Conservation (phyloP, 2,888 invertebrate genomes). For the Cantharis rufa region DNA sequence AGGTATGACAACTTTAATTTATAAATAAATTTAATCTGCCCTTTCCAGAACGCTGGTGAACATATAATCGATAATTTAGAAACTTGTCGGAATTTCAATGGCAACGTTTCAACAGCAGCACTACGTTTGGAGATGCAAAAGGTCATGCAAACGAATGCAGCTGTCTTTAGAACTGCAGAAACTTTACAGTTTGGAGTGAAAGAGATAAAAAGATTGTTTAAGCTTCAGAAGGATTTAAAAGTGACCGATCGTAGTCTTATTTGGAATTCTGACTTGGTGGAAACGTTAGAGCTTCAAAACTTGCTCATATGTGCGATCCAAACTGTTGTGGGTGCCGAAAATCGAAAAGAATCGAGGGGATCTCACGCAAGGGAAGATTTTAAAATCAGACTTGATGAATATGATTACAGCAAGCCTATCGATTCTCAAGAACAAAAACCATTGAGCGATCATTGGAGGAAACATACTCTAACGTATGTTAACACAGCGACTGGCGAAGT, state of each 20-base stretch:
- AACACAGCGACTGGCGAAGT: conserved; percentile 79
- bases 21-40: neutral
- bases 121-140: conserved; percentile 93
- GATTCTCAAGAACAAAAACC: conserved; percentile 73
- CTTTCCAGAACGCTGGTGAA: conserved; percentile 82
- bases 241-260: conserved; percentile 76
- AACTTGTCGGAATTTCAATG: conserved; percentile 76
- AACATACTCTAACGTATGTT: conserved; percentile 87
- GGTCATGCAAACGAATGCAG: conserved; percentile 96
- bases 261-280: conserved; percentile 97
- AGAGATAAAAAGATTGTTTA: conserved; percentile 78
- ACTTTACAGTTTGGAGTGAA: conserved; percentile 75
- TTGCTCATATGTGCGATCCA: conserved; percentile 90
- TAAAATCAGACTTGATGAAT: conserved; percentile 86
- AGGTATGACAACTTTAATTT: conserved; percentile 42
- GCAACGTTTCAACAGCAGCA: conserved; percentile 78
- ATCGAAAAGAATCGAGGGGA: conserved; percentile 96
- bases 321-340: conserved; percentile 90
- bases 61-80: conserved; percentile 92
- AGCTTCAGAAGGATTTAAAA: conserved; percentile 77
- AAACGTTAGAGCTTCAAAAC: conserved; percentile 97
- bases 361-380: conserved; percentile 98
- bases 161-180: conserved; percentile 92
- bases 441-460: conserved; percentile 93
- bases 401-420: conserved; percentile 88